Conservation (phyloP, 1,140 invertebrate species). For the Aleiodes sp. region DNA sequence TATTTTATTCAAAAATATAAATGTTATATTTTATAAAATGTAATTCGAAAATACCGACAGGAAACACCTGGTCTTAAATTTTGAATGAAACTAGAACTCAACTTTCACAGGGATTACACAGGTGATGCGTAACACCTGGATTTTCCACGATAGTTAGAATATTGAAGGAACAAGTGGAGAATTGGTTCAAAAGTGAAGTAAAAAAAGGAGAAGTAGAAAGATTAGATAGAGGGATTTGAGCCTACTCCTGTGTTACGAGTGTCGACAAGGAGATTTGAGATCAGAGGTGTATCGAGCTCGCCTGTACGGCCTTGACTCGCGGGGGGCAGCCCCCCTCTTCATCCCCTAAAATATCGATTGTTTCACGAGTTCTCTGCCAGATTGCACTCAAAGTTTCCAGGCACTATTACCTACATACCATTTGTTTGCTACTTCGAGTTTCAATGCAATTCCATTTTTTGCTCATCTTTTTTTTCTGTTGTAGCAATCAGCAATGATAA, state of each 20-base stretch:
- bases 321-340: too few species aligned
- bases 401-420: background rate
- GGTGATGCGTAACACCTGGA: too few species aligned
- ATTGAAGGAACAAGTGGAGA: too few species aligned
- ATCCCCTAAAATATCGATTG: constrained; percentile 5
- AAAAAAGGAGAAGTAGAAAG: background rate
- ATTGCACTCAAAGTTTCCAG: background rate
- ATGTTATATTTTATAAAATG: too few species aligned
- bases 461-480: background rate
- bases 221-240: background rate
- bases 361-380: background rate
- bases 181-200: too few species aligned
- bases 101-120: too few species aligned
- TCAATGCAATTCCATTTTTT: background rate
- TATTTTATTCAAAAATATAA: too few species aligned
- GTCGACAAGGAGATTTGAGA: constrained; percentile 10
- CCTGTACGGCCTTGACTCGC: background rate
- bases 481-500: background rate
- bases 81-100: too few species aligned
- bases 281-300: constrained; percentile 1
- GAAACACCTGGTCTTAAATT: too few species aligned
- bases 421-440: background rate
- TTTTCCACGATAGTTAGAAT: too few species aligned
- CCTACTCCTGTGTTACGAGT: background rate
- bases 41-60: too few species aligned